phyloP scores from a whole-genome alignment of 2,113 vertebrate genomes.

The Scortum barcoo region DNA sequence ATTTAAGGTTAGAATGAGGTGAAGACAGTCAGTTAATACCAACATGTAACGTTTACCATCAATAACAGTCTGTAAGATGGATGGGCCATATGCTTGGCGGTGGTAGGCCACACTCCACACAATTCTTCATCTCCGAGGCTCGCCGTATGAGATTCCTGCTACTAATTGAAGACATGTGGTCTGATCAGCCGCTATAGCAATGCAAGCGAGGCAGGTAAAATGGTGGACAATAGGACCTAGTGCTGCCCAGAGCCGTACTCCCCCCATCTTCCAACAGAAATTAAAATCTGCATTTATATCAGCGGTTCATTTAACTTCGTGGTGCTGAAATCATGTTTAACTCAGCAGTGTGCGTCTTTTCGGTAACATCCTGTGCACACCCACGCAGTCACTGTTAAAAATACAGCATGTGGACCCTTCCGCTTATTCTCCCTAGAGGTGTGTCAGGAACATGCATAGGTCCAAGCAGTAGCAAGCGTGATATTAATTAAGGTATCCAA shows the following conservation, averaged over 20 bases:
- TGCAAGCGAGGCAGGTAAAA: constrained; percentile 35
- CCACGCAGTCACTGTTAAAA: constrained; percentile 57
- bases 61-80: constrained; percentile 70
- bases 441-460: constrained; percentile 72
- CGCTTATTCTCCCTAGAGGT: constrained; percentile 66
- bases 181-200: constrained; percentile 60
- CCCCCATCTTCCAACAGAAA: constrained; percentile 2
- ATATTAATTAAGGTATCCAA: constrained; percentile 83
- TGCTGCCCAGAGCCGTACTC: not conserved
- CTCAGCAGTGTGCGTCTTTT: constrained; percentile 22
- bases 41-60: constrained; percentile 73
- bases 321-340: constrained; percentile 14
- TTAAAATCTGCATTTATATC: constrained; percentile 28
- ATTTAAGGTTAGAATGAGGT: constrained; percentile 1
- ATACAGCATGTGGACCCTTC: constrained; percentile 58
- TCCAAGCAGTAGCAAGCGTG: constrained; percentile 65
- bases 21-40: constrained; percentile 57
- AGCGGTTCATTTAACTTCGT: constrained; percentile 6
- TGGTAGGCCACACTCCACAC: constrained; percentile 62
- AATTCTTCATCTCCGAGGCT: constrained; percentile 73
- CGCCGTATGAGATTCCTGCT: constrained; percentile 66
- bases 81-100: constrained; percentile 68
- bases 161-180: constrained; percentile 80
- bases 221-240: constrained; percentile 49
- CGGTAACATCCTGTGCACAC: constrained; percentile 23